A percentile compares a stretch with the other conserved stretches of the same genome.
Conservation (phyloP, 1,140 invertebrate genomes). For the Holotrichia oblita region DNA sequence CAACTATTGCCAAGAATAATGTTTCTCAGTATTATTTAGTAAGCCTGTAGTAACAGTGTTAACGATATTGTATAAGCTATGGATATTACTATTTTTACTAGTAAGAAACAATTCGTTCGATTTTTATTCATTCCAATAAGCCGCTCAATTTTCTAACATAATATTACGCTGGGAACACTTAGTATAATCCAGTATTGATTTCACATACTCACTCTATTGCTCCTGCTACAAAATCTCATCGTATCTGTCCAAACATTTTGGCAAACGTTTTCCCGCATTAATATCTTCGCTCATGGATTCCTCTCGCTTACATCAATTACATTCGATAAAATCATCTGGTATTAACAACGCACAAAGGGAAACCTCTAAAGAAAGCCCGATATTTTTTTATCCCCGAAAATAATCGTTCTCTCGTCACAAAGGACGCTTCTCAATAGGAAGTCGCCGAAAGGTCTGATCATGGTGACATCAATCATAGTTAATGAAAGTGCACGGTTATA, state of each 20-base stretch:
- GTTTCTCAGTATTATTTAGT: too few relatives aligned
- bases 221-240: neutral
- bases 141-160: too few relatives aligned
- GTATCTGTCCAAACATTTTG: neutral
- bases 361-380: neutral
- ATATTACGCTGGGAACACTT: too few relatives aligned
- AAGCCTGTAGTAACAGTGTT: too few relatives aligned
- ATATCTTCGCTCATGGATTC: neutral
- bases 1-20: too few relatives aligned
- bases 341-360: slow-evolving; percentile 23
- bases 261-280: slow-evolving; percentile 18
- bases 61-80: too few relatives aligned
- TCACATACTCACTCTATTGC: neutral
- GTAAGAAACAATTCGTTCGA: too few relatives aligned
- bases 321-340: slow-evolving; percentile 25
- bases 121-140: too few relatives aligned
- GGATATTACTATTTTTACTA: too few relatives aligned
- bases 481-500: neutral
- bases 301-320: slow-evolving; percentile 15
- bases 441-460: slow-evolving; percentile 24
- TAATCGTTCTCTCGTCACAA: slow-evolving; percentile 26
- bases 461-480: slow-evolving; percentile 28
- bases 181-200: neutral
- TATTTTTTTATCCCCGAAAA: slow-evolving; percentile 15
- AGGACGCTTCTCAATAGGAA: neutral